Percentiles rank a stretch among this genome's conserved stretches.
Conservation (phyloP, 2,797 vertebrate species). For the Mus minutoides region DNA sequence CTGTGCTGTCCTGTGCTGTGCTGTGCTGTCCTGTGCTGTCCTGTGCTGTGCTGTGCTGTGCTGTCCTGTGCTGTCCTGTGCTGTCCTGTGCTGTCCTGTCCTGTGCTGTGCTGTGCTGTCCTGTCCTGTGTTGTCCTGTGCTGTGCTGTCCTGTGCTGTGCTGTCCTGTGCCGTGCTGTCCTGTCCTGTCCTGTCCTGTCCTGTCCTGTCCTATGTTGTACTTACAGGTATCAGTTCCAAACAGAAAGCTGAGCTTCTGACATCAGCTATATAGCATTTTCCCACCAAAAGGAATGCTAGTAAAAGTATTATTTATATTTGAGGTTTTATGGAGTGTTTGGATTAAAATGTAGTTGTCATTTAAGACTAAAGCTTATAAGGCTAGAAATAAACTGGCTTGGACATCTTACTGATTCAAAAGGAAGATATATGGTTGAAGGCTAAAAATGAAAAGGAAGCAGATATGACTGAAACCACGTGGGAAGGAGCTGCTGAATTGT, state of each 20-base stretch:
- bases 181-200: no score
- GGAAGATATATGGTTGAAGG: neutral
- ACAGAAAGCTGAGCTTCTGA: constrained; percentile 37
- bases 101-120: no score
- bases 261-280: constrained; percentile 21
- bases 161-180: no score
- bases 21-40: no score
- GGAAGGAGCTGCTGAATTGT: neutral
- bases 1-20: no score
- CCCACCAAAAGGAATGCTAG: constrained; percentile 35
- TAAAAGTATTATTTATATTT: constrained; percentile 20
- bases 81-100: no score
- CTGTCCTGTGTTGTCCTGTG: no score
- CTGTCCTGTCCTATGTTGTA: neutral
- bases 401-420: constrained; percentile 48
- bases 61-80: no score
- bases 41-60: no score
- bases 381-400: constrained; percentile 27
- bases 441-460: constrained; percentile 44
- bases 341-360: neutral
- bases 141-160: no score
- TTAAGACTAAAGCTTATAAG: constrained; percentile 9
- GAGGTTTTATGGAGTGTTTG: neutral
- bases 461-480: neutral
- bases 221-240: neutral